Evolutionary conservation across 2,888 invertebrate genomes (phyloP).

Genomic region (Drosophila gaucha): DNA sequence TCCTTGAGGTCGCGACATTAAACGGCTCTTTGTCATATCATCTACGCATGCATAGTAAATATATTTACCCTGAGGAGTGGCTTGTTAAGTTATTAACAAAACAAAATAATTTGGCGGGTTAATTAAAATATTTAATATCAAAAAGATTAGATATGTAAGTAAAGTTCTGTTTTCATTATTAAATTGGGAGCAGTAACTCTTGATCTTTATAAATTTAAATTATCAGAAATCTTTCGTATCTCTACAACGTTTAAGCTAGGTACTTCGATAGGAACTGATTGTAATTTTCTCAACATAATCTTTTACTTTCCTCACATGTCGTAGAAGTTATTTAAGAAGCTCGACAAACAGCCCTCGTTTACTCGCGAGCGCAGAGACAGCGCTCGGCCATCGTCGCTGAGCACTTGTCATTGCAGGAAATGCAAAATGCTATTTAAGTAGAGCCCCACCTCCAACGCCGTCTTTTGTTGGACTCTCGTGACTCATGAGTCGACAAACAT

Average conservation of each 20-base stretch:
- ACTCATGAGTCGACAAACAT: constrained; percentile 57
- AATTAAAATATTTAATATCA: too few relatives aligned
- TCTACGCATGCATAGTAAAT: constrained; percentile 11
- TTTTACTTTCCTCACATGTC: neutral
- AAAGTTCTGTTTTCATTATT: too few relatives aligned
- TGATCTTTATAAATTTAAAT: too few relatives aligned
- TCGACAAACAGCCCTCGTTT: constrained; percentile 32
- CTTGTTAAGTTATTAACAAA: constrained; percentile 1
- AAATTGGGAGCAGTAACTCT: too few relatives aligned
- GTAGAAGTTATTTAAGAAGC: neutral
- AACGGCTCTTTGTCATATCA: constrained; percentile 51
- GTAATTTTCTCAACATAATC: neutral
- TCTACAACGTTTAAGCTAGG: neutral
- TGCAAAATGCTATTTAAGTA: constrained; percentile 70
- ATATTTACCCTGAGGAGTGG: constrained; percentile 3
- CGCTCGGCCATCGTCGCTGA: constrained; percentile 17
- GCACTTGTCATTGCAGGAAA: constrained; percentile 70
- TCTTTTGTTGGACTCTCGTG: constrained; percentile 45
- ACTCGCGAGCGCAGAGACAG: neutral
- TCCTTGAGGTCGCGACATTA: constrained; percentile 44
- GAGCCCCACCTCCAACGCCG: constrained; percentile 8
- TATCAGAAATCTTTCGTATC: neutral
- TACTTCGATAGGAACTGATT: neutral
- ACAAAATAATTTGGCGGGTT: too few relatives aligned
- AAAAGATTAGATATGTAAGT: neutral